phyloP scores from a whole-genome alignment of 2,888 invertebrate species.

The Hipparchia sbordonii region DNA sequence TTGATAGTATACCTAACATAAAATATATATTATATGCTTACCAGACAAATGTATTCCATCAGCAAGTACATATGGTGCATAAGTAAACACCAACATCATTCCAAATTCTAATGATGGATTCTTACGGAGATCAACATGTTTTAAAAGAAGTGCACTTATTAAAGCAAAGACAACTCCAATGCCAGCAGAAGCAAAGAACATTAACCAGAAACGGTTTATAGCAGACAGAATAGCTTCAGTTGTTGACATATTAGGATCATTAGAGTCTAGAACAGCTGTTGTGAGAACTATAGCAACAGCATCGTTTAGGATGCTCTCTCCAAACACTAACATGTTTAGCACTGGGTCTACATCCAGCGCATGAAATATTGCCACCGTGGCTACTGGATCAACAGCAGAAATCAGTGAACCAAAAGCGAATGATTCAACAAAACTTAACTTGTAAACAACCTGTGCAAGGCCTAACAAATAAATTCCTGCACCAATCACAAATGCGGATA shows the following conservation, averaged over 20 bases:
- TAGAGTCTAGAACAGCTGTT: conserved; percentile 90
- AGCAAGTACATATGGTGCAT: conserved; percentile 98
- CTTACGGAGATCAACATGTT: conserved; percentile 97
- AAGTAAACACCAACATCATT: conserved; percentile 99
- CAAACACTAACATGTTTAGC: conserved; percentile 99
- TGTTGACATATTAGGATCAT: conserved; percentile 84
- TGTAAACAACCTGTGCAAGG: conserved; percentile 94
- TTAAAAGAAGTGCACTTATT: conserved; percentile 94
- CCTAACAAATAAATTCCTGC: conserved; percentile 97
- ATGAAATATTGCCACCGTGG: conserved; percentile 99
- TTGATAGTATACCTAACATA: neutral
- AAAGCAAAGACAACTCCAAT: conserved; percentile 98
- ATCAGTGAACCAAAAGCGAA: conserved; percentile 99
- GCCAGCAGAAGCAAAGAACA: conserved; percentile 99
- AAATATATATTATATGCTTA: conserved; percentile 52
- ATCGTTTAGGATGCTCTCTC: conserved; percentile 97
- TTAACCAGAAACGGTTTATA: conserved; percentile 94
- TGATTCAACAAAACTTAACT: conserved; percentile 96
- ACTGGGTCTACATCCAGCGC: conserved; percentile 98
- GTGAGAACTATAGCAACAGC: conserved; percentile 99
- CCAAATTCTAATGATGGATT: conserved; percentile 99
- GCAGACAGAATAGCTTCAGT: conserved; percentile 94
- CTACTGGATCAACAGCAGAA: conserved; percentile 99
- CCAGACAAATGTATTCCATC: conserved; percentile 98
- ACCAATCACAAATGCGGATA: conserved; percentile 98